A percentile compares a stretch with the other conserved stretches of the same genome.
Evolutionary conservation across 2,797 vertebrate species (phyloP).

Genomic region (Heliangelus exortis): DNA sequence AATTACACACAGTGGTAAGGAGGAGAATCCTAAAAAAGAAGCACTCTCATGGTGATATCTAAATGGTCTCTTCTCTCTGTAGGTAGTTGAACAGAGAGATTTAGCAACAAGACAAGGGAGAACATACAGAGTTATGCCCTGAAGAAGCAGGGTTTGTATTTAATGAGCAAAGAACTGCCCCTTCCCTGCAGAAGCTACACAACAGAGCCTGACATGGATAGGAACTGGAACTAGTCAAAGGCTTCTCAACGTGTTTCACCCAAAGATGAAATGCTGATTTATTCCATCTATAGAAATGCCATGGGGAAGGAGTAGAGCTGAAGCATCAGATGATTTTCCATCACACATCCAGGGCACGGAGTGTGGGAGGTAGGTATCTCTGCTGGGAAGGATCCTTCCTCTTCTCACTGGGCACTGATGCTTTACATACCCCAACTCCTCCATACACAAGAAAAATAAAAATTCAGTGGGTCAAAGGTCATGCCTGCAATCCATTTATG

Average conservation of each 20-base stretch:
- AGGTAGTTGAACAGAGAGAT: neutral
- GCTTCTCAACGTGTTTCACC: neutral
- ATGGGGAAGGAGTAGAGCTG: neutral
- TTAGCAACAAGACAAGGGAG: neutral
- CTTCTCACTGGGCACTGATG: accelerated
- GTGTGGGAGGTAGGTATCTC: neutral
- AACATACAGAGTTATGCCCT: neutral
- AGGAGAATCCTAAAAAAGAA: neutral
- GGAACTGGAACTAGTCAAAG: neutral
- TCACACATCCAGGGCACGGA: neutral
- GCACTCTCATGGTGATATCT: neutral
- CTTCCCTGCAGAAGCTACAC: neutral
- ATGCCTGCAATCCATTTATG: neutral
- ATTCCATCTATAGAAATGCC: neutral
- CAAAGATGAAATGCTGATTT: neutral
- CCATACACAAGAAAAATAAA: neutral
- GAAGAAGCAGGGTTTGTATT: neutral
- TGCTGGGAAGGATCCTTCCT: neutral
- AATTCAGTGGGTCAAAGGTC: neutral
- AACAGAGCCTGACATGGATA: neutral
- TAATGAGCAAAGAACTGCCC: neutral
- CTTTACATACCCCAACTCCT: neutral
- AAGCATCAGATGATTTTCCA: neutral
- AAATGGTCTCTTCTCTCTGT: neutral
- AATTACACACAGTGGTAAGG: neutral